Evolutionary conservation across 1,140 invertebrate species (phyloP).

Genomic region (Hesperophylax magnus): DNA sequence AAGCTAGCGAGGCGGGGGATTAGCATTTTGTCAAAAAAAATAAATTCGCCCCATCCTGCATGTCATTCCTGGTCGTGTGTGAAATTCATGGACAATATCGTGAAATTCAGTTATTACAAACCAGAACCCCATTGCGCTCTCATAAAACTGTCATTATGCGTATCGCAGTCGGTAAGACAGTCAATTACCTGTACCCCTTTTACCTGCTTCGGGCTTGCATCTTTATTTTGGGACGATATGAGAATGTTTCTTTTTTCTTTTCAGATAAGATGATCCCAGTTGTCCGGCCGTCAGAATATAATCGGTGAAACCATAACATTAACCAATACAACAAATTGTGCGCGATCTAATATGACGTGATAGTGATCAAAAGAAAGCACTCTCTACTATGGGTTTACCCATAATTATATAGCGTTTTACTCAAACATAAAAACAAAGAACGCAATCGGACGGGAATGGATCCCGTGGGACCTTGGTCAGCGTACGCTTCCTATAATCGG

Average conservation of each 20-base stretch:
- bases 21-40: conserved; percentile 45
- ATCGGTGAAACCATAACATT: conserved; percentile 21
- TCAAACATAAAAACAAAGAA: conserved; percentile 3
- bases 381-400: conserved; percentile 41
- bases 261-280: conserved; percentile 33
- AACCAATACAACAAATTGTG: conserved; percentile 12
- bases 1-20: conserved; percentile 39
- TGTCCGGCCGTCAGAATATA: background rate
- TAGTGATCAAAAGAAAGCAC: conserved; percentile 31
- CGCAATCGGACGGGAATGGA: conserved; percentile 73
- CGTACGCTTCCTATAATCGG: conserved; percentile 81
- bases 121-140: background rate
- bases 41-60: background rate
- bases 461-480: conserved; percentile 84
- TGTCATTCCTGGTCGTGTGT: background rate
- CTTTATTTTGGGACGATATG: conserved; percentile 31
- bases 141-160: conserved; percentile 34
- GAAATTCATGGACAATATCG: background rate
- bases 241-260: conserved; percentile 21
- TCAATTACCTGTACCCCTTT: conserved; percentile 30
- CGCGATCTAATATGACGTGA: conserved; percentile 28
- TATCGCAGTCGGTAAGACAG: conserved; percentile 27
- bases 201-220: conserved; percentile 15
- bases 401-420: conserved; percentile 30
- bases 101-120: conserved; percentile 2